phyloP scores from a whole-genome alignment of 2,888 invertebrate genomes.

The Octonoba sinensis region DNA sequence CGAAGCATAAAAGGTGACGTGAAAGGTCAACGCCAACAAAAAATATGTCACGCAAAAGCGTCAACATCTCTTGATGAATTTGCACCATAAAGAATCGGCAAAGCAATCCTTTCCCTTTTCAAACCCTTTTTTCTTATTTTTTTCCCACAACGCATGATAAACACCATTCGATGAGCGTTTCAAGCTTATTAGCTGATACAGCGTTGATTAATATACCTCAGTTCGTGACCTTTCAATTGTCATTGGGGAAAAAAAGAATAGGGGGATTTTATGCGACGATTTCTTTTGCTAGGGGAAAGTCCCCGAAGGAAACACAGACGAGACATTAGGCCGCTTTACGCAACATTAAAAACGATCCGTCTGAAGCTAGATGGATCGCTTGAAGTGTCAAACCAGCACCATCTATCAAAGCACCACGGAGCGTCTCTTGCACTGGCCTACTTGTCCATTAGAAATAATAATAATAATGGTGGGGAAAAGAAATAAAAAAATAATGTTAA shows the following conservation, averaged over 20 bases:
- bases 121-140: neutral
- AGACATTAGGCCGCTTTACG: conserved; percentile 27
- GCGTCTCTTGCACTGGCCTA: conserved; percentile 39
- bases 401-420: conserved; percentile 52
- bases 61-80: conserved; percentile 15
- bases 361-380: conserved; percentile 57
- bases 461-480: conserved; percentile 9
- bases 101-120: conserved; percentile 23
- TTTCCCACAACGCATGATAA: conserved; percentile 27
- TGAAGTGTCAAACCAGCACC: conserved; percentile 54
- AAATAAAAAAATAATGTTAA: conserved; percentile 2
- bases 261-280: too few species aligned
- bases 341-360: conserved; percentile 43
- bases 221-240: conserved; percentile 35
- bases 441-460: conserved; percentile 59
- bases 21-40: conserved; percentile 6
- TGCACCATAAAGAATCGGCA: conserved; percentile 33
- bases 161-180: conserved; percentile 50
- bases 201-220: conserved; percentile 50
- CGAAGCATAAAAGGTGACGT: conserved; percentile 8
- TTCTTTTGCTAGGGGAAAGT: neutral
- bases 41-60: conserved; percentile 22
- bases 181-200: conserved; percentile 36
- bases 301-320: conserved; percentile 22
- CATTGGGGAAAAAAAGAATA: neutral